Conservation (phyloP, 2,888 invertebrate genomes). For the Polydrusus cervinus region DNA sequence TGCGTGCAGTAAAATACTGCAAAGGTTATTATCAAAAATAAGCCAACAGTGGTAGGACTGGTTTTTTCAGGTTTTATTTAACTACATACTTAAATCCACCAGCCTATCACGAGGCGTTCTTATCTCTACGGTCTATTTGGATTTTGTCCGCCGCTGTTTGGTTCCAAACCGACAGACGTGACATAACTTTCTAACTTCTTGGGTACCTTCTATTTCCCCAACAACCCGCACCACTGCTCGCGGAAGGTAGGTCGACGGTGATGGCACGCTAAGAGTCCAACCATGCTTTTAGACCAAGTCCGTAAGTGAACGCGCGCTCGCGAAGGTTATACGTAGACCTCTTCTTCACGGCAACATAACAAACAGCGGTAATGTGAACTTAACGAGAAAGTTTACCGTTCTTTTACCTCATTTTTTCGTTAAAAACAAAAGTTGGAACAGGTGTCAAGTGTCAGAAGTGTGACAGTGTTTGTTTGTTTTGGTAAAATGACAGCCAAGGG, state of each 20-base stretch:
- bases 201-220: constrained; percentile 31
- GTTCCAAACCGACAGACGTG: background rate
- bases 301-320: constrained; percentile 33
- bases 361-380: constrained; percentile 49
- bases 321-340: constrained; percentile 28
- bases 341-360: constrained; percentile 28
- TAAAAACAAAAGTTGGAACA: constrained; percentile 14
- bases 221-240: constrained; percentile 26
- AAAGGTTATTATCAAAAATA: no score
- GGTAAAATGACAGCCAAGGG: constrained; percentile 39
- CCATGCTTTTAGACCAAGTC: constrained; percentile 37
- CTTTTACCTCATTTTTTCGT: constrained; percentile 31
- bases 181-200: constrained; percentile 30
- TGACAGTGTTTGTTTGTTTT: constrained; percentile 24
- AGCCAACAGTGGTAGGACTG: no score
- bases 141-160: constrained; percentile 1
- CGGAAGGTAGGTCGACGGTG: constrained; percentile 48
- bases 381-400: constrained; percentile 42
- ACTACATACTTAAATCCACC: no score
- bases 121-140: no score
- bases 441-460: constrained; percentile 27
- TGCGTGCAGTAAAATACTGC: no score
- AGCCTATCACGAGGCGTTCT: no score
- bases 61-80: no score
- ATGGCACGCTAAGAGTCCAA: constrained; percentile 43